Evolutionary conservation across 2,888 invertebrate species (phyloP), one percentile per base, ranked within the genome.

Genomic region (Sphaerophoria taeniata): DNA sequence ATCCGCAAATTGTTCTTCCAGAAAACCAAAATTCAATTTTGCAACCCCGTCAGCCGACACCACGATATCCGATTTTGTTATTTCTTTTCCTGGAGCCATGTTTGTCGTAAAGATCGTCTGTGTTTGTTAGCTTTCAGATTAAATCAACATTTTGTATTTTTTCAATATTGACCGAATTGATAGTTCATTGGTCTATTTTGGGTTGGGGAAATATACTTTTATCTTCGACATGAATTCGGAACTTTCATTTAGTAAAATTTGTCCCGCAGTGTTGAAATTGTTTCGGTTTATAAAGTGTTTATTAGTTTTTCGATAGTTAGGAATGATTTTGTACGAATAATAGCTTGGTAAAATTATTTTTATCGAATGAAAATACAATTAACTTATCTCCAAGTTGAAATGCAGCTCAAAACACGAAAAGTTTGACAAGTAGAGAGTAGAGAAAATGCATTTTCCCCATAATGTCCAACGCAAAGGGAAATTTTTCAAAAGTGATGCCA

Each of bases 1-100:
- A 45, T 90, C 91, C 34, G 89, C 90, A 34, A 87, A 87, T 74
- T 89, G 90, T 79, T 89, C 87, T 14, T 90, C 90, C 9, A 89
- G 58, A 58, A 88, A 88, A 63, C 79, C 87, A 63, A 89, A 89
- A 55, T 83, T 87, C 55, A 88, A 87, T 53, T 89, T 88, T n/a
- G 88, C 88, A 39, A 88, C 87, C 43, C 89, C 88, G 39, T 88
- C 88, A 0, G 79, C 82, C 0, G 88, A 87, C 0, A 88, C 82
- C 75, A 82, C 85, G 16, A 88, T 88, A 33, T 88, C 88, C 45
- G 82, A 87, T 65, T 88, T 89, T 34, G 55, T 39, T 24, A 75
- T 6, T 71, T 77, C 80, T 16, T 33, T 47, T 12, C 47, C 31
- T 51, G 73, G 85, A 12, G 76, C 43, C 81, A 69, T 65, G 16